Evolutionary conservation across 2,797 vertebrate genomes (phyloP).

Genomic region (Siniperca scherzeri): DNA sequence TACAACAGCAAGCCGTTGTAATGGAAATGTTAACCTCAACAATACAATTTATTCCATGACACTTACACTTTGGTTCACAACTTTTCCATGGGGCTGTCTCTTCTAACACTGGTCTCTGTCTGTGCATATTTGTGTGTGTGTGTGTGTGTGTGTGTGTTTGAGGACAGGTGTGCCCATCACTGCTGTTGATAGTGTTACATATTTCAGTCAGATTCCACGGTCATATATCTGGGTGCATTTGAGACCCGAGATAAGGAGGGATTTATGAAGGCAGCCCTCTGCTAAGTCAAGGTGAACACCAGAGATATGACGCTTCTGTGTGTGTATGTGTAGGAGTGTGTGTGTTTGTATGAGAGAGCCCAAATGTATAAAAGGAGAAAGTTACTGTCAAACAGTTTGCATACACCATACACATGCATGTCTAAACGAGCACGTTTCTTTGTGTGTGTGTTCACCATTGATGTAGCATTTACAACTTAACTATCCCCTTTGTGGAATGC

Average conservation of each 20-base stretch:
- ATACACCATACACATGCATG: conserved; percentile 10
- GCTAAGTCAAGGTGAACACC: conserved; percentile 81
- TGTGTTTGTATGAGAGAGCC: conserved; percentile 26
- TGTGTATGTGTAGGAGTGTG: conserved; percentile 13
- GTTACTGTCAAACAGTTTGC: background rate
- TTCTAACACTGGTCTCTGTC: conserved; percentile 2
- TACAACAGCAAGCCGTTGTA: background rate
- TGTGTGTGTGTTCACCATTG: background rate
- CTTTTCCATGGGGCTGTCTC: background rate
- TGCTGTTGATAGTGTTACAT: conserved; percentile 65
- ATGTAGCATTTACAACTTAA: conserved; percentile 8
- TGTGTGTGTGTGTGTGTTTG: conserved; percentile 16
- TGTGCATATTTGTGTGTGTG: conserved; percentile 1
- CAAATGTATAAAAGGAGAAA: conserved; percentile 9
- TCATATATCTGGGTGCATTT: conserved; percentile 74
- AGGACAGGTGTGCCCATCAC: conserved; percentile 35
- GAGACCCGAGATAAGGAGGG: conserved; percentile 81
- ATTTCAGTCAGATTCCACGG: conserved; percentile 72
- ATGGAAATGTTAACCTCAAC: background rate
- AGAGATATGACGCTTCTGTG: conserved; percentile 67
- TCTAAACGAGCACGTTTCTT: background rate
- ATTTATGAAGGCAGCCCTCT: conserved; percentile 77
- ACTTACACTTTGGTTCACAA: background rate
- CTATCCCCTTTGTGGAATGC: background rate
- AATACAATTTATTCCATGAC: background rate